These are phyloP conservation scores for Drosophila trichaetosa DNA, from an alignment of 2,888 invertebrate genomes.

Conservation along the genomic window DNA sequence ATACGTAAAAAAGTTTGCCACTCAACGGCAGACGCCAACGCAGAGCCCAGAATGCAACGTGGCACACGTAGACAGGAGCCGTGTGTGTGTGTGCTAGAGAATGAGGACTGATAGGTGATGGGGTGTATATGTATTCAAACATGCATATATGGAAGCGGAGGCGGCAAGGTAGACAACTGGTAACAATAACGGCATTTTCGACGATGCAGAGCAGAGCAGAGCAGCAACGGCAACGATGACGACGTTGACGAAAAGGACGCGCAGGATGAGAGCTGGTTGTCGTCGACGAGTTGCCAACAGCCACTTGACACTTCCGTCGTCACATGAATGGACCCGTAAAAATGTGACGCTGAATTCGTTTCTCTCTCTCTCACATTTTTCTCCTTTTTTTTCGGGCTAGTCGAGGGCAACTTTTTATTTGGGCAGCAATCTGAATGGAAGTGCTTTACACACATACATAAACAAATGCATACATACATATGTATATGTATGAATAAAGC, in stretches of 20 bases:
- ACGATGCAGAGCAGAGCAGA: conserved; percentile 65
- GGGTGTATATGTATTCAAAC: conserved; percentile 29
- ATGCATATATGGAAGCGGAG: conserved; percentile 25
- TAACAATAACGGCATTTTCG: conserved; percentile 81
- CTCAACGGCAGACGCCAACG: conserved; percentile 71
- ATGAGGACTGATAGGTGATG: conserved; percentile 8
- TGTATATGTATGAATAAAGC: conserved; percentile 59
- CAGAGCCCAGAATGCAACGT: conserved; percentile 55
- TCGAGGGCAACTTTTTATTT: conserved; percentile 77
- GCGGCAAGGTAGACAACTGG: conserved; percentile 70
- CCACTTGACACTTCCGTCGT: conserved; percentile 81
- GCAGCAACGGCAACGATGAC: conserved; percentile 11
- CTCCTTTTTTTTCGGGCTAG: conserved; percentile 58
- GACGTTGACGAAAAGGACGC: conserved; percentile 74
- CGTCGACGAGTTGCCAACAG: conserved; percentile 80
- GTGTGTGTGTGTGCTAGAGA: conserved; percentile 3
- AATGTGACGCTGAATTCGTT: conserved; percentile 75
- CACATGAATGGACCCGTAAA: conserved; percentile 81
- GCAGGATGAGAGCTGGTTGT: conserved; percentile 70
- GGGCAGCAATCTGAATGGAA: conserved; percentile 61
- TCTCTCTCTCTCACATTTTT: conserved; percentile 24
- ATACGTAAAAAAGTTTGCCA: conserved; percentile 69
- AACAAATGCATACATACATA: background rate
- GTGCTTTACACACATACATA: conserved; percentile 2
- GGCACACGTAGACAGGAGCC: conserved; percentile 56